Percentiles rank a stretch among this genome's conserved stretches.
These are phyloP conservation scores for Heliocidaris tuberculata DNA, from an alignment of 35 echinoderm and acorn worm species.

Conservation along the genomic window DNA sequence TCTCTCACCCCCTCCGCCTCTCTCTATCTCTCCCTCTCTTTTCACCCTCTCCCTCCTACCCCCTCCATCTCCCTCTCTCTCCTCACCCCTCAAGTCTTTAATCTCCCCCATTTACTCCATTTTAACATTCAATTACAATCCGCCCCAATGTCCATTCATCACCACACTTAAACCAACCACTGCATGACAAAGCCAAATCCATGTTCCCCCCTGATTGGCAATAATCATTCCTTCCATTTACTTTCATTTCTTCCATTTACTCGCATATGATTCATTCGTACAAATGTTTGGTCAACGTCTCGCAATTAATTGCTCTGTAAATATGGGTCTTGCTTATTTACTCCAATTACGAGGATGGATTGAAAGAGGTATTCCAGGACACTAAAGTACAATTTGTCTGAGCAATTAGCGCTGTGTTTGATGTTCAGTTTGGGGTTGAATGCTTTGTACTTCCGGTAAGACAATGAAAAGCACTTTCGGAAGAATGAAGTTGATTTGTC, in stretches of 20 bases:
- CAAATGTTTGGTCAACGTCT: constrained; percentile 33
- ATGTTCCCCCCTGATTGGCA: background rate
- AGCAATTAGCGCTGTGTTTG: background rate
- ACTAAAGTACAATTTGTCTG: background rate
- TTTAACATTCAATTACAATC: background rate
- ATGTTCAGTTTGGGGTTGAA: background rate
- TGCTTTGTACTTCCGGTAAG: background rate
- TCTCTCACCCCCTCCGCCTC: background rate
- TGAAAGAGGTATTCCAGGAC: background rate
- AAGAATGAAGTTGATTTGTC: background rate
- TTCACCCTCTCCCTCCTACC: background rate
- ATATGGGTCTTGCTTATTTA: constrained; percentile 23
- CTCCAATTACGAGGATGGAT: background rate
- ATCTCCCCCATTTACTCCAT: background rate
- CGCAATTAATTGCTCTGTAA: constrained; percentile 26
- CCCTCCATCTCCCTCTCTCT: background rate
- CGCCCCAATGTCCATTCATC: background rate
- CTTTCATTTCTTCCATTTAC: background rate
- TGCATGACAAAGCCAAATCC: background rate
- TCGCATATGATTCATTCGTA: background rate
- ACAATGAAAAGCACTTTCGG: background rate
- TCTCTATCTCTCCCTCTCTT: background rate
- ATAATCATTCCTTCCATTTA: background rate
- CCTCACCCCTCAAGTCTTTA: background rate
- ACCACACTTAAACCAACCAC: background rate